These are phyloP conservation scores for Dicrurus megarhynchus DNA, from an alignment of 2,113 vertebrate genomes.

Conservation along the genomic window DNA sequence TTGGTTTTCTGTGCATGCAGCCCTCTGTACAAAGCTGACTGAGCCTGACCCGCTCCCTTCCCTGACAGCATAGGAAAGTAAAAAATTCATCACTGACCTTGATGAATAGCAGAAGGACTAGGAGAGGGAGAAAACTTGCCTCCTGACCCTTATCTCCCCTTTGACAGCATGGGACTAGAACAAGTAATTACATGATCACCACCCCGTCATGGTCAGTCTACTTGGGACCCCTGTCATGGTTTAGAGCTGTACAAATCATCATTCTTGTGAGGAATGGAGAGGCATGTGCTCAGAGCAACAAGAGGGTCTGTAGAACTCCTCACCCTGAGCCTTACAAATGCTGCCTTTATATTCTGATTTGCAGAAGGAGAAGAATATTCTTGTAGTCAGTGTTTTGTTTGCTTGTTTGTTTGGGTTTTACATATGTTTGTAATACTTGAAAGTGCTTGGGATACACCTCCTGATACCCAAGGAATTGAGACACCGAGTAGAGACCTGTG, in stretches of 20 bases:
- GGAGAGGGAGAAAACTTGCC: accelerated
- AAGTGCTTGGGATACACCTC: not conserved
- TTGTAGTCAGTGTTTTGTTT: not conserved
- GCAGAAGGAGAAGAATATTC: not conserved
- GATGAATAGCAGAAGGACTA: not conserved
- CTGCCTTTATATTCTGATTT: not conserved
- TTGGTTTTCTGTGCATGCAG: not conserved
- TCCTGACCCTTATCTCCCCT: not conserved
- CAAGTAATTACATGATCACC: not conserved
- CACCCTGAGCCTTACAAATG: not conserved
- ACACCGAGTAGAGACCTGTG: not conserved
- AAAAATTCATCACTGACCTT: not conserved
- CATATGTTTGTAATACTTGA: not conserved
- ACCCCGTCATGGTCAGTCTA: not conserved
- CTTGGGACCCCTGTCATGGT: not conserved
- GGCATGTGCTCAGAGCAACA: not conserved
- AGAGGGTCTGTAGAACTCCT: not conserved
- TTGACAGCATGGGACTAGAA: not conserved
- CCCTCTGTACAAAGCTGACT: not conserved
- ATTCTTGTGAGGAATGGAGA: not conserved
- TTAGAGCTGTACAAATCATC: not conserved
- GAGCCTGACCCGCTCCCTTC: not conserved
- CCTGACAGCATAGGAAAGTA: not conserved
- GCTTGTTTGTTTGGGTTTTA: not conserved
- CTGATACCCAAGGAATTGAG: not conserved